A percentile compares a stretch with the other conserved stretches of the same genome.
These are phyloP conservation scores for Drosophila melanica DNA, from an alignment of 1,140 invertebrate species.

Conservation along the genomic window DNA sequence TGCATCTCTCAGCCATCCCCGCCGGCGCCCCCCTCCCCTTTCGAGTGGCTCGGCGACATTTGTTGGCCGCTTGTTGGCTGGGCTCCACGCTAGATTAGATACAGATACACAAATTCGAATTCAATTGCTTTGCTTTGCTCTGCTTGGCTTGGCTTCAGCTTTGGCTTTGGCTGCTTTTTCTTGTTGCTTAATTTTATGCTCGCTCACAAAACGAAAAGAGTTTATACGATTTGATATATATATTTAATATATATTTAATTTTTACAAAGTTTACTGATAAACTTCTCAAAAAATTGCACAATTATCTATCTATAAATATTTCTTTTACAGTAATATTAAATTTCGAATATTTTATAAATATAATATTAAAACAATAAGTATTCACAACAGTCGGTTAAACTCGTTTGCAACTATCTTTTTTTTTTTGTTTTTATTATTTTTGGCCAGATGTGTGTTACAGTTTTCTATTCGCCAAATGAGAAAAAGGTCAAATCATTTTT, in stretches of 20 bases:
- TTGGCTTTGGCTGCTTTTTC: background rate
- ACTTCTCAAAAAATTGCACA: too few relatives aligned
- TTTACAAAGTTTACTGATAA: too few relatives aligned
- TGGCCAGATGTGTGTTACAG: constrained; percentile 35
- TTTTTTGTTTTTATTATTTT: background rate
- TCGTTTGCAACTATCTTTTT: too few relatives aligned
- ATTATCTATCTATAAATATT: too few relatives aligned
- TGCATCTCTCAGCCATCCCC: constrained; percentile 35
- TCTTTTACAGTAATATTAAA: too few relatives aligned
- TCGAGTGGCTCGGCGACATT: constrained; percentile 32
- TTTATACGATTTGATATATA: too few relatives aligned
- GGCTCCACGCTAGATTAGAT: constrained; percentile 75
- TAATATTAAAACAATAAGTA: too few relatives aligned
- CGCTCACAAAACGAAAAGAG: too few relatives aligned
- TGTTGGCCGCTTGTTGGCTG: constrained; percentile 46
- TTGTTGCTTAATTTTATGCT: background rate
- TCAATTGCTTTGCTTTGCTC: constrained; percentile 54
- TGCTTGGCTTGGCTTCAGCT: constrained; percentile 17
- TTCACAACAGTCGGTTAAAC: too few relatives aligned
- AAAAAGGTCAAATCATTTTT: constrained; percentile 56
- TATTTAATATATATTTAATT: too few relatives aligned
- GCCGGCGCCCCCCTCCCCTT: background rate
- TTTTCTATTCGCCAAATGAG: constrained; percentile 4
- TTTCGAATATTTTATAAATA: too few relatives aligned
- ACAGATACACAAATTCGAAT: constrained; percentile 75